A percentile compares a stretch with the other conserved stretches of the same genome.
These are phyloP conservation scores for Opisthograptis luteolata DNA, from an alignment of 2,888 invertebrate genomes.

Conservation along the genomic window DNA sequence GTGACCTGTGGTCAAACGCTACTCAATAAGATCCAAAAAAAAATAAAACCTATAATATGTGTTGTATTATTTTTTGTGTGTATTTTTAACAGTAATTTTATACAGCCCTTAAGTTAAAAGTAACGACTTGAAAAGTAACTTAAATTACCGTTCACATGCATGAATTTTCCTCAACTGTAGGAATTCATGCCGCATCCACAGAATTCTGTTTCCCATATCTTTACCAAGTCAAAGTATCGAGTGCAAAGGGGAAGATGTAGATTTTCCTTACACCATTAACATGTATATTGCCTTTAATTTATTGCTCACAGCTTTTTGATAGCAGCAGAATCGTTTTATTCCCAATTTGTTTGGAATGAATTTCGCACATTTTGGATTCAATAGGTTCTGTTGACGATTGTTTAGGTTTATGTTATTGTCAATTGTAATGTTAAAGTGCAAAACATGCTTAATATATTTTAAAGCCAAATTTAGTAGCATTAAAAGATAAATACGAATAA, in stretches of 20 bases:
- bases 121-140: no score
- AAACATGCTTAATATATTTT: no score
- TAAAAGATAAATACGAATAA: no score
- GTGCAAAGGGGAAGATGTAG: conserved; percentile 68
- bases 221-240: conserved; percentile 44
- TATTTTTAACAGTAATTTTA: no score
- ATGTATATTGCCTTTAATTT: conserved; percentile 78
- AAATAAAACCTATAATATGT: no score
- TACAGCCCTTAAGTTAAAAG: no score
- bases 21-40: no score
- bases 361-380: conserved; percentile 30
- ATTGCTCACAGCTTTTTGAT: conserved; percentile 66
- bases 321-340: conserved; percentile 61
- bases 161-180: no score
- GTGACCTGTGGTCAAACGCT: no score
- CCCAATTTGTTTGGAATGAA: conserved; percentile 49
- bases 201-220: conserved; percentile 9
- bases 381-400: conserved; percentile 24
- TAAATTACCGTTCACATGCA: no score
- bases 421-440: conserved; percentile 2
- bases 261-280: conserved; percentile 76
- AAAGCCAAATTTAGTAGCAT: no score
- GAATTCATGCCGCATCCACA: conserved; percentile 47
- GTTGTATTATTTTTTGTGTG: no score
- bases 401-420: conserved; percentile 24